phyloP scores from a whole-genome alignment of 2,113 vertebrate genomes.

The Trichomycterus rosablanca region DNA sequence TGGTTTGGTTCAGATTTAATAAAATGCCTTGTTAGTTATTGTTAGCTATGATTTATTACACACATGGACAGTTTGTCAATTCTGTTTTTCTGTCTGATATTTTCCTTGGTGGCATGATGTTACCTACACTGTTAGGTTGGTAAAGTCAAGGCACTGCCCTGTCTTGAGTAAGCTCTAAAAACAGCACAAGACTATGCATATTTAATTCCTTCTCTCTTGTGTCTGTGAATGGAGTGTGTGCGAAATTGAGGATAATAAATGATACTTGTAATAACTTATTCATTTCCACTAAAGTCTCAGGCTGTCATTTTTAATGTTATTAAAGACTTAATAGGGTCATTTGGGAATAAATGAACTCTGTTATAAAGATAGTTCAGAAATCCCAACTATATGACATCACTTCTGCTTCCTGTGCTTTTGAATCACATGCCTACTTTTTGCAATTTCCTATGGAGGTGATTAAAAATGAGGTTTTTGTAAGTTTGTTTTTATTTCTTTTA shows the following conservation, averaged over 20 bases:
- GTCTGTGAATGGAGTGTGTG: conserved; percentile 22
- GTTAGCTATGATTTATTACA: too few relatives aligned
- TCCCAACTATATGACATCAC: conserved; percentile 21
- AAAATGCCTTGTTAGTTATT: too few relatives aligned
- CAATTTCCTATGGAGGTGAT: too few relatives aligned
- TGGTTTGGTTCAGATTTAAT: neutral
- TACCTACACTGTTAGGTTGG: neutral
- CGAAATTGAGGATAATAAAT: conserved; percentile 45
- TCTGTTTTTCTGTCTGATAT: neutral
- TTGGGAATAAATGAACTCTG: conserved; percentile 62
- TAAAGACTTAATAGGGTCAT: conserved; percentile 60
- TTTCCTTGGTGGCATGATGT: neutral
- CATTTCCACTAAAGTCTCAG: conserved; percentile 45
- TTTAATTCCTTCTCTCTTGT: conserved; percentile 43
- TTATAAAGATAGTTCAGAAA: conserved; percentile 52
- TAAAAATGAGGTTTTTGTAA: too few relatives aligned
- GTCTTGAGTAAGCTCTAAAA: neutral
- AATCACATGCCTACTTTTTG: too few relatives aligned
- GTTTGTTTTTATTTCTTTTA: too few relatives aligned
- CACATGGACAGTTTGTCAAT: neutral
- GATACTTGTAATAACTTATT: conserved; percentile 39
- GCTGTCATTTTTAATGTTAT: conserved; percentile 48
- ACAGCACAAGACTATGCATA: conserved; percentile 4
- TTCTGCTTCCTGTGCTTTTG: too few relatives aligned
- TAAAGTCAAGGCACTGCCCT: neutral